Conservation (phyloP, 2,888 invertebrate species). For the Microctonus brassicae region DNA sequence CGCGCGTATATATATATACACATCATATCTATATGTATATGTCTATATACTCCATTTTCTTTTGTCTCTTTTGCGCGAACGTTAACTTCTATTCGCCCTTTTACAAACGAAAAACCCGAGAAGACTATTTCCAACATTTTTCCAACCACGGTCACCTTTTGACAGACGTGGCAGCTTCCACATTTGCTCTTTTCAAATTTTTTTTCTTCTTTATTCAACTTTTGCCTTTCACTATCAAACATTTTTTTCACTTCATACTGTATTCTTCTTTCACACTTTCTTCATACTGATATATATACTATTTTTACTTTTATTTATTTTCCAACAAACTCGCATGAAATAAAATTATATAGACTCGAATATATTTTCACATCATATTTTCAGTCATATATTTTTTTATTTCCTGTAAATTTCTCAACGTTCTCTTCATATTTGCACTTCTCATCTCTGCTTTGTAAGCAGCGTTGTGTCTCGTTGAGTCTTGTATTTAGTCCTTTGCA, state of each 20-base stretch:
- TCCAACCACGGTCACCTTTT: conserved; percentile 21
- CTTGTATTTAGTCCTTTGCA: background rate
- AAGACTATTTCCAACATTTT: conserved; percentile 16
- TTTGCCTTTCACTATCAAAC: background rate
- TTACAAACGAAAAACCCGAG: conserved; percentile 6
- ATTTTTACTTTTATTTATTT: background rate
- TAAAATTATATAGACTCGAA: background rate
- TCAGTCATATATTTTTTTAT: background rate
- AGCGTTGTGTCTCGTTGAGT: background rate
- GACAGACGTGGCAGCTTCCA: conserved; percentile 21
- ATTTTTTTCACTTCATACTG: background rate
- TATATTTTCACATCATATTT: background rate
- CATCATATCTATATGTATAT: conserved; percentile 8
- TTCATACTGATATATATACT: background rate
- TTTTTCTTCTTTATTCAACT: background rate
- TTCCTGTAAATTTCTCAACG: background rate
- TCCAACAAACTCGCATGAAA: background rate
- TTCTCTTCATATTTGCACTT: background rate
- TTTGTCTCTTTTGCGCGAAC: background rate
- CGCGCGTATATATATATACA: conserved; percentile 26
- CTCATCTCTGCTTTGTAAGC: conserved; percentile 5
- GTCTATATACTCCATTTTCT: conserved; percentile 17
- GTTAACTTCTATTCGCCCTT: conserved; percentile 5
- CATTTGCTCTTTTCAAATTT: conserved; percentile 8
- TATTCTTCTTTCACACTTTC: background rate